These are phyloP conservation scores for Morone saxatilis DNA, from an alignment of 2,113 vertebrate genomes.

Conservation along the genomic window DNA sequence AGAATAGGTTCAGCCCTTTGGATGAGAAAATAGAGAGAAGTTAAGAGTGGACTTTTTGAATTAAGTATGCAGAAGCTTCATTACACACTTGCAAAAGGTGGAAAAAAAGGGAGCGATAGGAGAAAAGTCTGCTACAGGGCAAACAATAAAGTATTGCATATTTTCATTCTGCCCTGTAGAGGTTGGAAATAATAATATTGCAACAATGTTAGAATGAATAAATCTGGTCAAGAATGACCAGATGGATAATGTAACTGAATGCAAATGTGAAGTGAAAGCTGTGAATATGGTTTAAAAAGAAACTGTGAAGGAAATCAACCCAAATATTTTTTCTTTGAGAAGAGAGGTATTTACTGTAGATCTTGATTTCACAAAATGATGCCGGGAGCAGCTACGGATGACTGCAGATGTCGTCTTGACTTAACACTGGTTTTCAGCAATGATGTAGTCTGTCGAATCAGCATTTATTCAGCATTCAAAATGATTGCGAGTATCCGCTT, in stretches of 20 bases:
- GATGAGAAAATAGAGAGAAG: slow-evolving; percentile 16
- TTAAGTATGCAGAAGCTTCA: background rate
- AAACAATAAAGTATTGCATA: slow-evolving; percentile 3
- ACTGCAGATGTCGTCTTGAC: slow-evolving; percentile 12
- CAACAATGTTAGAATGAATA: slow-evolving; percentile 17
- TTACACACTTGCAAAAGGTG: background rate
- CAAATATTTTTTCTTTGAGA: background rate
- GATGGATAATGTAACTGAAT: slow-evolving; percentile 11
- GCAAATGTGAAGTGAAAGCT: slow-evolving; percentile 8
- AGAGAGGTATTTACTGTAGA: background rate
- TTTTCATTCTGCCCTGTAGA: slow-evolving; percentile 24
- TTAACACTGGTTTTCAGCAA: slow-evolving; percentile 18
- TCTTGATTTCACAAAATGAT: background rate
- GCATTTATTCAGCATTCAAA: slow-evolving; percentile 45
- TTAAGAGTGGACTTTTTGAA: slow-evolving; percentile 21
- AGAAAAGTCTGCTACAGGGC: slow-evolving; percentile 4
- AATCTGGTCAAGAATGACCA: slow-evolving; percentile 3
- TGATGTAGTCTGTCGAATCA: slow-evolving; percentile 28
- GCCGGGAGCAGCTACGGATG: slow-evolving; percentile 24
- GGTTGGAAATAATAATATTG: slow-evolving; percentile 33
- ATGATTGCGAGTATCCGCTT: slow-evolving; percentile 24
- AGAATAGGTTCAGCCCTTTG: slow-evolving; percentile 94
- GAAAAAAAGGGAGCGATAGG: background rate
- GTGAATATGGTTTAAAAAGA: slow-evolving; percentile 6
- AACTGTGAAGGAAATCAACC: slow-evolving; percentile 3